Evolutionary conservation across 2,888 invertebrate species (phyloP).

Genomic region (Perithous albicinctus): DNA sequence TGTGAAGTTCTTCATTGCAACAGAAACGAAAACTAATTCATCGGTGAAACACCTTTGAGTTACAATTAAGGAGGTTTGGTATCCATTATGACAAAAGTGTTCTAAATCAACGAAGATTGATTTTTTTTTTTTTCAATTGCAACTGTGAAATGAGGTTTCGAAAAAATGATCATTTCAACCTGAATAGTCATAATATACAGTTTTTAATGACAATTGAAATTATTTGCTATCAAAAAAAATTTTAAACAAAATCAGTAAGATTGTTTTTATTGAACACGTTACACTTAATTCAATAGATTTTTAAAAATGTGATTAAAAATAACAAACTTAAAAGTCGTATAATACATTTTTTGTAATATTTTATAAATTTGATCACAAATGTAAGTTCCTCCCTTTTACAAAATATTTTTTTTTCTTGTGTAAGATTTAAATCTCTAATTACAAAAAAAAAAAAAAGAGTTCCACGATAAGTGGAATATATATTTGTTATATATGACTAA

Average conservation of each 20-base stretch:
- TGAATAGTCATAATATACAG: background rate
- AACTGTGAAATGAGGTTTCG: background rate
- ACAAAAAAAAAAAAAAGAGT: background rate
- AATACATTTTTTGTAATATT: background rate
- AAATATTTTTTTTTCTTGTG: background rate
- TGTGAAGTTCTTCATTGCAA: background rate
- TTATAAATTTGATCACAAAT: background rate
- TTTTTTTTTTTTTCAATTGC: background rate
- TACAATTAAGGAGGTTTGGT: conserved; percentile 27
- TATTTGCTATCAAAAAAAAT: background rate
- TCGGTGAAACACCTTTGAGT: background rate
- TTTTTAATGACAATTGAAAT: background rate
- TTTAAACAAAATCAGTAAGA: background rate
- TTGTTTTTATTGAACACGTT: background rate
- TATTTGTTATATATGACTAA: background rate
- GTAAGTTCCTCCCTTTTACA: background rate
- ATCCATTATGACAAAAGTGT: background rate
- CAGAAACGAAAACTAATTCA: background rate
- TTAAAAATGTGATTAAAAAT: background rate
- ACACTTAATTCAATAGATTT: background rate
- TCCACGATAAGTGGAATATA: background rate
- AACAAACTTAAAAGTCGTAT: background rate
- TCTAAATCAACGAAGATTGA: background rate
- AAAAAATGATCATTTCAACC: background rate
- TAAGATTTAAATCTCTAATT: background rate